Base-by-base conservation (phyloP, 1,140 invertebrate genomes). In the Brachionus calyciflorus region DNA sequence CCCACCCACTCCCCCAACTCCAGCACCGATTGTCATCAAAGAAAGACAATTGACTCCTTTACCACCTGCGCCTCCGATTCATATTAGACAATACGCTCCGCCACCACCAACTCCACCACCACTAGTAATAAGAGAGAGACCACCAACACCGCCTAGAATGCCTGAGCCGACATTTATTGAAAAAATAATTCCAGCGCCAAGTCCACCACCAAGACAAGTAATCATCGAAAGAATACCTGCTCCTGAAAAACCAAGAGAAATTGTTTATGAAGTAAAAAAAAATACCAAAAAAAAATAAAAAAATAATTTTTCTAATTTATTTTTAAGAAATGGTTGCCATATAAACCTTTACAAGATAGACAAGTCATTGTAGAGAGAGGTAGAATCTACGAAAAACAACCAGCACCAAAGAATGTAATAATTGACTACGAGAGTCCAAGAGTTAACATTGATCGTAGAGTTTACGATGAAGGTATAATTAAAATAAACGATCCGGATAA, bases 341-440 rank as follows among this genome's bases (percentile, higher is more conserved):
- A 73, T 26, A 19, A 73, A 53, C 69, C 46, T 40, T 19, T 51
- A 10, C 44, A 30, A 49, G 69, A 73, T 37, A 28, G 69, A 37
- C 69, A 49, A 37, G 69, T 73, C 10, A 73, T 73, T 73, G 69
- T 73, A 9, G 69, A 73, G 40, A 30, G 69, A 51, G 69, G 69
- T 41, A 49, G 21, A 73, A 73, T 73, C 10, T 73, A 73, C 21
- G 46, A 49, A 53, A 73, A 73, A 37, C 69, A 73, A 26, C 46
- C 69, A 49, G 69, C 69, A 19, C 69, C 69, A 17, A 73, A 49
- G 33, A 73, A 73, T 41, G 51, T 73, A 21, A 73, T 73, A 7
- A 73, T 73, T 30, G 69, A 73, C 9, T 73, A 73, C 19, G 69
- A 73, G 17, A 49, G 40, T 30, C 69, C 69, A 3, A 26, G 37